Conservation (phyloP, 2,797 vertebrate genomes). For the Notolepis coatsorum region DNA sequence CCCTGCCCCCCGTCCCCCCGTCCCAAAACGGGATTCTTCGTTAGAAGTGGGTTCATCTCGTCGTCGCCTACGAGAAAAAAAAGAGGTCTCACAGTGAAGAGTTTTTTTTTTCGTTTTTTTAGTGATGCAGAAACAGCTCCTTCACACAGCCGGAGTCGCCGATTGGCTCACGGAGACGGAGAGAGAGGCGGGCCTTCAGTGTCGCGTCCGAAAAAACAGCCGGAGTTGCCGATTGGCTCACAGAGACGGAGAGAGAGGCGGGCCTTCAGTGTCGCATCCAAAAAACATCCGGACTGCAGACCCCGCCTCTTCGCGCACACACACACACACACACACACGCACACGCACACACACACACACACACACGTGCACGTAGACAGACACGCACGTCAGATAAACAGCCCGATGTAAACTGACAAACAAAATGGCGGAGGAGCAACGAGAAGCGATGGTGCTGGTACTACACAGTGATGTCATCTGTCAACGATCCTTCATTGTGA, state of each 20-base stretch:
- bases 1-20: not conserved
- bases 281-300: constrained; percentile 24
- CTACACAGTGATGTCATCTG: constrained; percentile 76
- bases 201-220: constrained; percentile 25
- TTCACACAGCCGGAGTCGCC: constrained; percentile 64
- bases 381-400: constrained; percentile 44
- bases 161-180: constrained; percentile 78
- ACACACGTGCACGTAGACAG: not conserved
- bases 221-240: no score
- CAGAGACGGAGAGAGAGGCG: constrained; percentile 37
- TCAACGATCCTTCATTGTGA: constrained; percentile 40
- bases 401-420: constrained; percentile 45
- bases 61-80: constrained; percentile 31
- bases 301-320: not conserved
- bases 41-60: constrained; percentile 48
- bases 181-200: constrained; percentile 39
- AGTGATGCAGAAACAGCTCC: constrained; percentile 56
- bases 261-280: constrained; percentile 38
- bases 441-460: constrained; percentile 59
- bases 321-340: not conserved
- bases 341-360: constrained; percentile 7
- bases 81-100: constrained; percentile 70
- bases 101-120: no score
- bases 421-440: constrained; percentile 32
- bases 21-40: constrained; percentile 55